Percentiles rank a stretch among this genome's conserved stretches.
phyloP scores from a whole-genome alignment of 1,140 invertebrate species.

The Drosophila guanche region DNA sequence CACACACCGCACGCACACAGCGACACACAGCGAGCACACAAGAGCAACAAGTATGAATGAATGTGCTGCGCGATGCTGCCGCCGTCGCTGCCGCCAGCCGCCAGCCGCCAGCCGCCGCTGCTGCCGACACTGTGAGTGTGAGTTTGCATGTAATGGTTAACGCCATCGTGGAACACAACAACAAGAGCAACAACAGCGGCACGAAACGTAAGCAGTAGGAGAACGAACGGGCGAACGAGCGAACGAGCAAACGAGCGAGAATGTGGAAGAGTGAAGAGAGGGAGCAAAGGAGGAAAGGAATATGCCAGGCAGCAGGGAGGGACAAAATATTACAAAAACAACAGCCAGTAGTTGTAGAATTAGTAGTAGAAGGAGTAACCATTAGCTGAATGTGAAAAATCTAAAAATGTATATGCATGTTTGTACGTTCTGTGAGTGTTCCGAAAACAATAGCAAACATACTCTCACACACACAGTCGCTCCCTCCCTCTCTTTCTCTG shows the following conservation, averaged over 20 bases:
- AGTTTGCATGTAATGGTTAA: constrained; percentile 79
- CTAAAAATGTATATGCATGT: constrained; percentile 12
- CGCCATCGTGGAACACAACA: constrained; percentile 46
- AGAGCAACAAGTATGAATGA: constrained; percentile 69
- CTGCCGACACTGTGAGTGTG: constrained; percentile 57
- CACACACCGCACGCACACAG: neutral
- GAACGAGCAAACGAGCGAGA: no score
- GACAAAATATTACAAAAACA: no score
- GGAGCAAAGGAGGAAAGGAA: no score
- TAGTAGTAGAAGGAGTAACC: no score
- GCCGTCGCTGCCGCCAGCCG: constrained; percentile 1
- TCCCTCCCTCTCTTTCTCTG: neutral
- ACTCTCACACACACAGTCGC: constrained; percentile 30
- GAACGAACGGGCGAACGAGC: no score
- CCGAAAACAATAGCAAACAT: constrained; percentile 71
- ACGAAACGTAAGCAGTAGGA: no score
- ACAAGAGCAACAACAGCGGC: no score
- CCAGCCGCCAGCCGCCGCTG: constrained; percentile 7
- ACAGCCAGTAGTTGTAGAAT: no score
- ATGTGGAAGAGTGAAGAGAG: no score
- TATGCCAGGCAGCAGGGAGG: no score
- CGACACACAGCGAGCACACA: constrained; percentile 23
- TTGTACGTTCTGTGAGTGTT: constrained; percentile 7
- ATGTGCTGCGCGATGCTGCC: constrained; percentile 32
- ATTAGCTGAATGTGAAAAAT: no score